These are phyloP conservation scores for Glaucidium brasilianum DNA, from an alignment of 2,113 vertebrate genomes.

Conservation along the genomic window DNA sequence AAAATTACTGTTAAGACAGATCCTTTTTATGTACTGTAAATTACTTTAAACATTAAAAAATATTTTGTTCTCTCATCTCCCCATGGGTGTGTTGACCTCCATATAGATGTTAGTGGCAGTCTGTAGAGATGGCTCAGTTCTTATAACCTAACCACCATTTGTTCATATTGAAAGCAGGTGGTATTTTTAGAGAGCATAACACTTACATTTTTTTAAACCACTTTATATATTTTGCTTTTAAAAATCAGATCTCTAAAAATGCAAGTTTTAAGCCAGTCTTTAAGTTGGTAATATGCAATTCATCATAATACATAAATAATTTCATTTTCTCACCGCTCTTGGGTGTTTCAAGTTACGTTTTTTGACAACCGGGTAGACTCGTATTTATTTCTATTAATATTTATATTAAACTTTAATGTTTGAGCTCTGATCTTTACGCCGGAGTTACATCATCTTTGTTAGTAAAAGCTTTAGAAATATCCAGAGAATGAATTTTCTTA, in stretches of 20 bases:
- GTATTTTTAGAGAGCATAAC: not conserved
- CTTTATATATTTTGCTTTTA: not conserved
- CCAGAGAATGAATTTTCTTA: not conserved
- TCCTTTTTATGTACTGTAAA: not conserved
- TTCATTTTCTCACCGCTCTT: not conserved
- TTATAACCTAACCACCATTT: not conserved
- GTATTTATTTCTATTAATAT: not conserved
- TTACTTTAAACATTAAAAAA: not conserved
- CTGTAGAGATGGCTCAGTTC: not conserved
- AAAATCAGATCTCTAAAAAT: not conserved
- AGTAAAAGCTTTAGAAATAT: not conserved
- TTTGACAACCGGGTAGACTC: not conserved
- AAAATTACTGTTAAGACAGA: not conserved
- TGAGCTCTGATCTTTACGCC: not conserved
- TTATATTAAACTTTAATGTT: not conserved
- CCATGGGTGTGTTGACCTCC: not conserved
- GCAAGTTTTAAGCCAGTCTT: not conserved
- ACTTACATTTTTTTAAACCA: not conserved
- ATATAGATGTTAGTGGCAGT: not conserved
- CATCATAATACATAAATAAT: not conserved
- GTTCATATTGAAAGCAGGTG: not conserved
- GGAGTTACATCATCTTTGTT: not conserved
- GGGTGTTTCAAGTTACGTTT: not conserved
- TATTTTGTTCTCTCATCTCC: not conserved
- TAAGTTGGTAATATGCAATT: not conserved